These are phyloP conservation scores for Lithophane socia DNA, from an alignment of 2,888 invertebrate genomes.

Conservation along the genomic window DNA sequence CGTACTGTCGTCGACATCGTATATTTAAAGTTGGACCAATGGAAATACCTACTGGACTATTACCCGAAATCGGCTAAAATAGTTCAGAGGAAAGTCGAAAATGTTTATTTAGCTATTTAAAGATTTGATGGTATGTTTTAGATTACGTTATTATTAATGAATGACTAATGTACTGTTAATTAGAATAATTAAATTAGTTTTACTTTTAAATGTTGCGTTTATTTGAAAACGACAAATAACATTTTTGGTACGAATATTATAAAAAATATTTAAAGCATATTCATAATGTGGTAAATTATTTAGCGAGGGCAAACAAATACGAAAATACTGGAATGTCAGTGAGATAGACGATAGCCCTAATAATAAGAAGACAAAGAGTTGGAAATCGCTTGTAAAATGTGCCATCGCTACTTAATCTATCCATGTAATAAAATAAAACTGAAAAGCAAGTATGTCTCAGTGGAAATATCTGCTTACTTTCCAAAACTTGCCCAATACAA, in stretches of 20 bases:
- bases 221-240: slow-evolving; percentile 42
- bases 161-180: slow-evolving; percentile 30
- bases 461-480: slow-evolving; percentile 23
- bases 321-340: neutral
- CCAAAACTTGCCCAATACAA: neutral
- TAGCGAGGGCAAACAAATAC: neutral
- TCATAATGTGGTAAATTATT: neutral
- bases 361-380: neutral
- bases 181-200: slow-evolving; percentile 56
- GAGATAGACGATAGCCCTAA: neutral
- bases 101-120: slow-evolving; percentile 85
- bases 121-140: slow-evolving; percentile 3
- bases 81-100: slow-evolving; percentile 84
- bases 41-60: slow-evolving; percentile 88
- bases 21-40: slow-evolving; percentile 86
- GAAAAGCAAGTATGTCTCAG: neutral
- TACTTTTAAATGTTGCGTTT: slow-evolving; percentile 46
- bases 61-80: slow-evolving; percentile 85
- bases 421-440: neutral
- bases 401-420: slow-evolving; percentile 17
- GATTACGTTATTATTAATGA: slow-evolving; percentile 15
- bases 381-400: neutral
- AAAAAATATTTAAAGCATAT: neutral
- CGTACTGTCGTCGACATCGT: slow-evolving; percentile 89
- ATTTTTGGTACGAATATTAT: slow-evolving; percentile 34